Conservation (phyloP, 2,797 vertebrate genomes). For the Peromyscus eremicus region DNA sequence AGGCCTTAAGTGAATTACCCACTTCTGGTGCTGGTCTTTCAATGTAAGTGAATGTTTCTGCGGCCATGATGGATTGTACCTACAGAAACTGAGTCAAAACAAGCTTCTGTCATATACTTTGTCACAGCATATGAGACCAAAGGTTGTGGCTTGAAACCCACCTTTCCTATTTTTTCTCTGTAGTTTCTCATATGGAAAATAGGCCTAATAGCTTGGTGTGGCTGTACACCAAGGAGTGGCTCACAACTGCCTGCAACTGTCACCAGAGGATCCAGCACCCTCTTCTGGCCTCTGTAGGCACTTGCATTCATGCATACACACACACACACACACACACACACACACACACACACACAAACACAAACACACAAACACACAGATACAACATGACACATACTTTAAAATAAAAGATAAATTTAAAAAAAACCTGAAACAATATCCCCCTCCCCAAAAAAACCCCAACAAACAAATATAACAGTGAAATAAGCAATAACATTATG, state of each 20-base stretch:
- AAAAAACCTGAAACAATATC: not conserved
- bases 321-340: not conserved
- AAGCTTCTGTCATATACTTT: not conserved
- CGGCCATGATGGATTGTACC: not conserved
- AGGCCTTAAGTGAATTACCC: not conserved
- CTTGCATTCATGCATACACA: not conserved
- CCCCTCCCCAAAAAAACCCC: not conserved
- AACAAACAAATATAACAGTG: not conserved
- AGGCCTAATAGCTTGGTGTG: not conserved
- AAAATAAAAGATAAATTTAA: not conserved
- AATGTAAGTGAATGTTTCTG: no score
- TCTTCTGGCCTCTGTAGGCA: not conserved
- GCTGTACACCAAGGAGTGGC: not conserved
- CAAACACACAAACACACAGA: not conserved
- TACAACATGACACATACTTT: not conserved
- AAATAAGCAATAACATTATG: not conserved
- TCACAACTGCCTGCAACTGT: not conserved
- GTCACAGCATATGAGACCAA: not conserved
- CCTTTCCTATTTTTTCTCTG: not conserved
- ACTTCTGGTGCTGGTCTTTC: not conserved
- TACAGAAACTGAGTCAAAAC: not conserved
- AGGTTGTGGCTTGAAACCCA: not conserved
- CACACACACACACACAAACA: no score
- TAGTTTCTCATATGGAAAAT: not conserved
- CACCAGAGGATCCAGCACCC: not conserved